Evolutionary conservation across 2,113 vertebrate genomes (phyloP).

Genomic region (Carollia perspicillata): DNA sequence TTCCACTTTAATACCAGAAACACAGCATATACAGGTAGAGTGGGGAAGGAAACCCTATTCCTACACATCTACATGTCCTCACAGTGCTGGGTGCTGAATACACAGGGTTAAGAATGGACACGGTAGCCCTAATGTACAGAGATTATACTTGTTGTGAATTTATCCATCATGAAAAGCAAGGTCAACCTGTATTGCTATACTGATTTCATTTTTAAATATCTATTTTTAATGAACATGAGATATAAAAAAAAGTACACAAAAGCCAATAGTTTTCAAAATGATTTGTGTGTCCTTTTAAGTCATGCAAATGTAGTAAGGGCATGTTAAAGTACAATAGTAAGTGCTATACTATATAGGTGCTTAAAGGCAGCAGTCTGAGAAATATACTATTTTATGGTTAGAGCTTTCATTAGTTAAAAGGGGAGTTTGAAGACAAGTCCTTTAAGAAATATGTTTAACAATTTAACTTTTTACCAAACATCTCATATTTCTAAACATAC

Average conservation of each 20-base stretch:
- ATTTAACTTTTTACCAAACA: neutral
- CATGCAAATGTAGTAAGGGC: neutral
- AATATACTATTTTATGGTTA: neutral
- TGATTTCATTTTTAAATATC: neutral
- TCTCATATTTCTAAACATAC: neutral
- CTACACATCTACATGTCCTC: neutral
- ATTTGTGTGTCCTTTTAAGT: neutral
- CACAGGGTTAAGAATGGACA: neutral
- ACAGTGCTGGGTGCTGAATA: neutral
- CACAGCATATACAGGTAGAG: neutral
- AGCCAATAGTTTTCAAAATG: neutral
- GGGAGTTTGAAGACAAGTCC: neutral
- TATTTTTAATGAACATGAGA: neutral
- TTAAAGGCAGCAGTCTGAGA: neutral
- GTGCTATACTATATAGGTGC: neutral
- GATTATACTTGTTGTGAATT: neutral
- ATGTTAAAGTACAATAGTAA: neutral
- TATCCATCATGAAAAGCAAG: neutral
- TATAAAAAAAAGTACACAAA: neutral
- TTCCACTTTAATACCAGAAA: neutral
- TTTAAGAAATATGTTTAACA: conserved; percentile 20
- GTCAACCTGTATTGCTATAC: neutral
- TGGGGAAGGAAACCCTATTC: neutral
- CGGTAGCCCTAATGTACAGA: neutral
- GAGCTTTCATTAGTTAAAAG: neutral